These are phyloP conservation scores for Tridacna gigas DNA, from an alignment of 2,888 invertebrate genomes.

Conservation along the genomic window DNA sequence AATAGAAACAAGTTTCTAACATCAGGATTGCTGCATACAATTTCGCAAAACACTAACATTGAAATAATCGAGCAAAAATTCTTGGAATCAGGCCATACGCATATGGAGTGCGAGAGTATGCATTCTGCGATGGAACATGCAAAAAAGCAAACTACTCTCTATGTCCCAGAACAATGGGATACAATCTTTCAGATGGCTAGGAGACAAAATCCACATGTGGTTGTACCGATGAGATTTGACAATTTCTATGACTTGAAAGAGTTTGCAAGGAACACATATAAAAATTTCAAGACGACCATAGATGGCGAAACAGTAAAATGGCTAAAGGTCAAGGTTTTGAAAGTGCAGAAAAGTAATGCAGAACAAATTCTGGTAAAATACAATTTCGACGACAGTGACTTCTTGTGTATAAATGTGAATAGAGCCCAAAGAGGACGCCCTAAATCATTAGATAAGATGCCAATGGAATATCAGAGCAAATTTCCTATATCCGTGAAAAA, in stretches of 20 bases:
- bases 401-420: neutral
- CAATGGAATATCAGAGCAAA: constrained; percentile 9
- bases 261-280: neutral
- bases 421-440: neutral
- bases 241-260: constrained; percentile 17
- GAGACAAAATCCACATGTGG: constrained; percentile 15
- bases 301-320: constrained; percentile 9
- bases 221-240: too few relatives aligned
- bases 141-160: neutral
- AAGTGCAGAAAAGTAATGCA: neutral
- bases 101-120: constrained; percentile 46
- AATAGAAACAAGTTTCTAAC: constrained; percentile 50
- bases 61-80: constrained; percentile 49
- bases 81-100: constrained; percentile 50
- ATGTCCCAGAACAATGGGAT: constrained; percentile 1
- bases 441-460: neutral
- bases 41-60: constrained; percentile 14
- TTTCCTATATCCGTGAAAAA: neutral
- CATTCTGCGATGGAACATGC: neutral
- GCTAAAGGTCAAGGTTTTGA: constrained; percentile 21
- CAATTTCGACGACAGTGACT: constrained; percentile 1
- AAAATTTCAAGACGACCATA: constrained; percentile 17
- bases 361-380: constrained; percentile 21
- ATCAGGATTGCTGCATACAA: constrained; percentile 34
- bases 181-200: constrained; percentile 35